phyloP scores from a whole-genome alignment of 2,113 vertebrate species.

The Elgaria multicarinata region DNA sequence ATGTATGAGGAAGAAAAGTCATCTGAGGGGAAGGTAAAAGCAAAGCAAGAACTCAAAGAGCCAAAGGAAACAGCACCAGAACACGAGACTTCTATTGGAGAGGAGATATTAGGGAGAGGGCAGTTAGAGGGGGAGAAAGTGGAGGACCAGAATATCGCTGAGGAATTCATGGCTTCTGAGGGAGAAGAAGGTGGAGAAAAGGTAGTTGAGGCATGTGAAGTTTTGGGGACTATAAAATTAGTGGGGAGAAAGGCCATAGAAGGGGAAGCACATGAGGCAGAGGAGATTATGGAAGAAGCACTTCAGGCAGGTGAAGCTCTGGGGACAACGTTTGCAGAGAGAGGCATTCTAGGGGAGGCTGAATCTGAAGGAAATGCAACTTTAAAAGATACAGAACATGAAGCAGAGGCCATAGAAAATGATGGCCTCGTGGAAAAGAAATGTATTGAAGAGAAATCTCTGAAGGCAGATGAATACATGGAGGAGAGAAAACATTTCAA shows the following conservation, averaged over 20 bases:
- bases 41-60: neutral
- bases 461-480: slow-evolving; percentile 7
- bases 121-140: neutral
- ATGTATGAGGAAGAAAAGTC: neutral
- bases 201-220: neutral
- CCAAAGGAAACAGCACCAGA: neutral
- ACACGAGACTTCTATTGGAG: neutral
- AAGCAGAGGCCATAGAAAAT: neutral
- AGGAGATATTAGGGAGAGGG: neutral
- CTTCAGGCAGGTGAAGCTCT: neutral
- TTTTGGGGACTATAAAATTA: neutral
- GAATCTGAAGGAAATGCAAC: neutral
- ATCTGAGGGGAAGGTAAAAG: neutral
- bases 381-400: too few species aligned
- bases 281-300: neutral
- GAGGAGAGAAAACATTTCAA: neutral
- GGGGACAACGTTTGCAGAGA: neutral
- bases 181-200: neutral
- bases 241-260: neutral
- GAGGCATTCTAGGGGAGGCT: neutral
- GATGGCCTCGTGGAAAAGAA: neutral
- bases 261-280: neutral
- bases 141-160: neutral
- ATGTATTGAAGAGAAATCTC: neutral
- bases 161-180: rapidly evolving